Percentiles rank a stretch among this genome's conserved stretches.
phyloP scores from a whole-genome alignment of 2,888 invertebrate genomes.

The Athalia circularis region DNA sequence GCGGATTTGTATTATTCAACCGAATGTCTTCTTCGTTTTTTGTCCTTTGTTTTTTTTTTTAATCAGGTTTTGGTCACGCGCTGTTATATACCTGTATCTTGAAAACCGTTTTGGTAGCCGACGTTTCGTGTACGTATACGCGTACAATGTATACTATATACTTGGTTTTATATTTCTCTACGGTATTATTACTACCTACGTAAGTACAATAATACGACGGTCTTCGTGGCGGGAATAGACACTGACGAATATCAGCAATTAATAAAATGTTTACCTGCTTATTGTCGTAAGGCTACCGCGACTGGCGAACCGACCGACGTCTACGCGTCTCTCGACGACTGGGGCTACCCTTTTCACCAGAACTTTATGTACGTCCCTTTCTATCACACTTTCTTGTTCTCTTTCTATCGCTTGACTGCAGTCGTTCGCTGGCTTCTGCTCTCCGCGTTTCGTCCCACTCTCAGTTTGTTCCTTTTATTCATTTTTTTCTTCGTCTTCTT shows the following conservation, averaged over 20 bases:
- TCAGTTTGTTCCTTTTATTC: conserved; percentile 52
- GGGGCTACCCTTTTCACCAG: conserved; percentile 66
- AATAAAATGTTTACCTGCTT: conserved; percentile 72
- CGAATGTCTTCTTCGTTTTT: no score
- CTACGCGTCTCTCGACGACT: conserved; percentile 21
- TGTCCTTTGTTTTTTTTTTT: no score
- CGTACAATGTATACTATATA: no score
- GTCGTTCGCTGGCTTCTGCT: conserved; percentile 2
- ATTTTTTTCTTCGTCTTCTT: conserved; percentile 60
- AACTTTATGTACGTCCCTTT: conserved; percentile 40
- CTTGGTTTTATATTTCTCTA: no score
- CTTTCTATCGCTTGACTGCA: conserved; percentile 12
- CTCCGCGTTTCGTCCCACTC: not conserved
- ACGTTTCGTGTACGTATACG: no score
- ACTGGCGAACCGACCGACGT: conserved; percentile 57
- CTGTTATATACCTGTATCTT: no score
- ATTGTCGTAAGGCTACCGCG: conserved; percentile 70
- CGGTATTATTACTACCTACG: no score
- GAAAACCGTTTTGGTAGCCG: no score
- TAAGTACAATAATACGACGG: conserved; percentile 49
- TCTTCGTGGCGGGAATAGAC: conserved; percentile 63
- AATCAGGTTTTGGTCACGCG: no score
- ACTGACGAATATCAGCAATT: conserved; percentile 72
- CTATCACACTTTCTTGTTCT: conserved; percentile 32
- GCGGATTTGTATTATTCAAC: no score